Percentiles rank a stretch among this genome's conserved stretches.
Evolutionary conservation across 92 coral and sea anemone species (phyloP).

Genomic region (Siderastrea siderea): DNA sequence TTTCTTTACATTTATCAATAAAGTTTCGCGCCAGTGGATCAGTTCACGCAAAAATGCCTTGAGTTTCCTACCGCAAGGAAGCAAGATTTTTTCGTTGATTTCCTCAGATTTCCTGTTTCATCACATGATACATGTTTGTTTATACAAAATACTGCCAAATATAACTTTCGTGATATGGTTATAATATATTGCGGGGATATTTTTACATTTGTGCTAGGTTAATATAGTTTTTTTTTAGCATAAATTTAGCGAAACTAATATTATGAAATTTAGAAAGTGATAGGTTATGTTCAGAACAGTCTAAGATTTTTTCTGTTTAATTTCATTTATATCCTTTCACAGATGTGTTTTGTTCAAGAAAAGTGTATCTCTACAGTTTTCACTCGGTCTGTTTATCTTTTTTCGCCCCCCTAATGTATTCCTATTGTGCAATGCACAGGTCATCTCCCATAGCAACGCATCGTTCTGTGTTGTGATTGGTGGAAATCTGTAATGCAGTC

Average conservation of each 20-base stretch:
- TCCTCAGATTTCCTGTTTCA: not conserved
- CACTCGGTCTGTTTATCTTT: conserved; percentile 4
- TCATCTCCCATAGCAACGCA: conserved; percentile 73
- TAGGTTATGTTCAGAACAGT: too few relatives aligned
- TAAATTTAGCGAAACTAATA: too few relatives aligned
- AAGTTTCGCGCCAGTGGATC: not conserved
- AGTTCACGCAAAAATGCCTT: not conserved
- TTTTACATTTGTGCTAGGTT: too few relatives aligned
- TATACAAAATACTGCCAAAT: not conserved
- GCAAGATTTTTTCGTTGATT: not conserved
- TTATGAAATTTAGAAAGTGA: too few relatives aligned
- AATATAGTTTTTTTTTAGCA: too few relatives aligned
- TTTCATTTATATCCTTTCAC: not conserved
- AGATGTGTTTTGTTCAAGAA: not conserved
- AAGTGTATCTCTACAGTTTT: not conserved
- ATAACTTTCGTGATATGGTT: not conserved
- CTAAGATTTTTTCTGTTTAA: not conserved
- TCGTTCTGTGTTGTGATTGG: conserved; percentile 81
- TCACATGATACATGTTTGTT: not conserved
- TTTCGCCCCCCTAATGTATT: not conserved
- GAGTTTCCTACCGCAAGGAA: not conserved
- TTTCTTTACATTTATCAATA: too few relatives aligned
- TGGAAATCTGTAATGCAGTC: conserved; percentile 50
- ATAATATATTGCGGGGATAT: too few relatives aligned
- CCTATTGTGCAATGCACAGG: conserved; percentile 33